Conservation (phyloP, 2,113 vertebrate genomes). For the Lates calcarifer region DNA sequence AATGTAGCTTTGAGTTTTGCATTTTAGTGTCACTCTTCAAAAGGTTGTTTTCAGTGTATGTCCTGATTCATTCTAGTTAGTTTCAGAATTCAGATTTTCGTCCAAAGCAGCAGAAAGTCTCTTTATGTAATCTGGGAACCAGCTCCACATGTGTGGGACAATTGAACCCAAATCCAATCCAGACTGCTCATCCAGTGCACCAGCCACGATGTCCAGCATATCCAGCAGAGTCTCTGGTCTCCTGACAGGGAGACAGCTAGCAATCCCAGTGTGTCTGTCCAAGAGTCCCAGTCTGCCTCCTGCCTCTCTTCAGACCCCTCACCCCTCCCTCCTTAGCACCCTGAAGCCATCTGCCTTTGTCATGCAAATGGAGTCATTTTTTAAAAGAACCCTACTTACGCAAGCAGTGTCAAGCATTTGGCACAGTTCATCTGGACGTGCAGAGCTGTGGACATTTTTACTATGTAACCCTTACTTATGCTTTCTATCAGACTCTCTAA, state of each 20-base stretch:
- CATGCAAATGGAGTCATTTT: conserved; percentile 84
- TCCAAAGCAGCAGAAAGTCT: conserved; percentile 13
- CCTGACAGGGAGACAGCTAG: conserved; percentile 48
- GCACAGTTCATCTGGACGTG: conserved; percentile 75
- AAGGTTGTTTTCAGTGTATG: not conserved
- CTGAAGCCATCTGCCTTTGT: conserved; percentile 80
- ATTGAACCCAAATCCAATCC: conserved; percentile 28
- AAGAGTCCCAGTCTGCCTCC: conserved; percentile 36
- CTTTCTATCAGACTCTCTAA: conserved; percentile 33
- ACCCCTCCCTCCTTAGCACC: conserved; percentile 60
- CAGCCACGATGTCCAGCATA: conserved; percentile 34
- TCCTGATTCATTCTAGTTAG: not conserved
- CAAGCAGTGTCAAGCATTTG: conserved; percentile 82
- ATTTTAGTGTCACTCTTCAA: not conserved
- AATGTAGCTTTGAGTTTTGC: not conserved
- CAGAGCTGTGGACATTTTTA: conserved; percentile 57
- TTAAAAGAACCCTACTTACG: conserved; percentile 79
- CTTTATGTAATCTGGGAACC: conserved; percentile 10
- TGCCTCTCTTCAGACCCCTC: conserved; percentile 54
- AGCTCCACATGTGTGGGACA: conserved; percentile 11
- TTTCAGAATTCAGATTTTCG: conserved; percentile 23
- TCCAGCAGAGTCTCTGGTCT: conserved; percentile 47
- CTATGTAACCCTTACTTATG: conserved; percentile 61
- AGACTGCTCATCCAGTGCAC: conserved; percentile 16
- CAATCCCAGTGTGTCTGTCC: conserved; percentile 52